A percentile compares a stretch with the other conserved stretches of the same genome.
Evolutionary conservation across 2,113 vertebrate species (phyloP).

Genomic region (Garra rufa): DNA sequence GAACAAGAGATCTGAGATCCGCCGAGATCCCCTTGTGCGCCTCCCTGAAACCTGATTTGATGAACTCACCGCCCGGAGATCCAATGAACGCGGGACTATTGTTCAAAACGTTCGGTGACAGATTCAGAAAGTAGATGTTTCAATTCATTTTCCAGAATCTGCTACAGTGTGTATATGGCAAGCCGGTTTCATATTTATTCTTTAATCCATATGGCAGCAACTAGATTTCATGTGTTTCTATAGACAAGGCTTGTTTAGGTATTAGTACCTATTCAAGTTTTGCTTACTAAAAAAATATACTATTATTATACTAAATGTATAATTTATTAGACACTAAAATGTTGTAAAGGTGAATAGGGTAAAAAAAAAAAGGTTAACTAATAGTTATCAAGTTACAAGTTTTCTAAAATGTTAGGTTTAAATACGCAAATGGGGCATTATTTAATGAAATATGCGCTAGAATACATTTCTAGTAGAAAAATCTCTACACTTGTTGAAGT

Average conservation of each 20-base stretch:
- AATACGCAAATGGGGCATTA: too few relatives aligned
- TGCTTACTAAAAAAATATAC: neutral
- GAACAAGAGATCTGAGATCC: neutral
- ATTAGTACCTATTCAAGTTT: neutral
- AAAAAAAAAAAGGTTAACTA: too few relatives aligned
- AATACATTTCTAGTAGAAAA: too few relatives aligned
- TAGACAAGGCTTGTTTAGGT: neutral
- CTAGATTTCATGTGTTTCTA: neutral
- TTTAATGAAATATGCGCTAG: too few relatives aligned
- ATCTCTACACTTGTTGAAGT: too few relatives aligned
- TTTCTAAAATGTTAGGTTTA: too few relatives aligned
- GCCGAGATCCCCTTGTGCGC: constrained; percentile 4
- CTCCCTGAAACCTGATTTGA: constrained; percentile 12
- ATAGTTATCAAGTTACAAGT: too few relatives aligned
- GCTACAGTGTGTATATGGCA: neutral
- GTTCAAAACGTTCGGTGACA: neutral
- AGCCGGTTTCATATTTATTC: neutral
- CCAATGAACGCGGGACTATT: constrained; percentile 1
- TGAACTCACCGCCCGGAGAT: too few relatives aligned
- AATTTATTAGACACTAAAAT: too few relatives aligned
- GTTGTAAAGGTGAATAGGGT: too few relatives aligned
- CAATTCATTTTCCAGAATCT: neutral
- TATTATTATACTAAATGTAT: too few relatives aligned
- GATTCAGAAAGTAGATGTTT: neutral
- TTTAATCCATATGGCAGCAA: neutral